Evolutionary conservation across 2,797 vertebrate genomes (phyloP).

Genomic region (Lagodon rhomboides): DNA sequence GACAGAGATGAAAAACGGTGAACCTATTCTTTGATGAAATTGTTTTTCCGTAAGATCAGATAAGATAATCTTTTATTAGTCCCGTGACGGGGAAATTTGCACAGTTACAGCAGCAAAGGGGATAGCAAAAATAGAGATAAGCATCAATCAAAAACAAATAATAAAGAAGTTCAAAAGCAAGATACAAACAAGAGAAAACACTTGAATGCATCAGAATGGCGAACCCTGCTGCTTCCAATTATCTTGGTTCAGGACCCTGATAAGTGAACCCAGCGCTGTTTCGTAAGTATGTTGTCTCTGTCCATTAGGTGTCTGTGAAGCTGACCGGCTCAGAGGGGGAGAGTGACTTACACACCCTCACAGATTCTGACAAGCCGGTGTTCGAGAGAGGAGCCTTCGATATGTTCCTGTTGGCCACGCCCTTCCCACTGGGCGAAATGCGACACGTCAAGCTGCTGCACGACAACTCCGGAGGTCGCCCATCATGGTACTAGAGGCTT

Average conservation of each 20-base stretch:
- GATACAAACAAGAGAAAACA: background rate
- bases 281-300: conserved; percentile 2
- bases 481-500: conserved; percentile 81
- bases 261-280: background rate
- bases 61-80: too few relatives aligned
- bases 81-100: background rate
- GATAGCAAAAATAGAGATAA: too few relatives aligned
- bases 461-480: conserved; percentile 85
- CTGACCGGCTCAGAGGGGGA: conserved; percentile 85
- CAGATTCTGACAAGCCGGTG: conserved; percentile 84
- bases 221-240: background rate
- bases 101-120: too few relatives aligned
- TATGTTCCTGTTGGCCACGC: conserved; percentile 87
- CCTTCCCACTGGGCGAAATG: conserved; percentile 85
- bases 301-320: conserved; percentile 80
- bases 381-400: conserved; percentile 88
- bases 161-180: too few relatives aligned
- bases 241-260: background rate
- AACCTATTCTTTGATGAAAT: background rate
- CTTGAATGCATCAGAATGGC: background rate
- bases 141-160: too few relatives aligned
- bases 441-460: conserved; percentile 87
- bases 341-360: conserved; percentile 82
- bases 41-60: background rate
- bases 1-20: background rate